phyloP scores from a whole-genome alignment of 2,113 vertebrate genomes.

The Uropsilus gracilis region DNA sequence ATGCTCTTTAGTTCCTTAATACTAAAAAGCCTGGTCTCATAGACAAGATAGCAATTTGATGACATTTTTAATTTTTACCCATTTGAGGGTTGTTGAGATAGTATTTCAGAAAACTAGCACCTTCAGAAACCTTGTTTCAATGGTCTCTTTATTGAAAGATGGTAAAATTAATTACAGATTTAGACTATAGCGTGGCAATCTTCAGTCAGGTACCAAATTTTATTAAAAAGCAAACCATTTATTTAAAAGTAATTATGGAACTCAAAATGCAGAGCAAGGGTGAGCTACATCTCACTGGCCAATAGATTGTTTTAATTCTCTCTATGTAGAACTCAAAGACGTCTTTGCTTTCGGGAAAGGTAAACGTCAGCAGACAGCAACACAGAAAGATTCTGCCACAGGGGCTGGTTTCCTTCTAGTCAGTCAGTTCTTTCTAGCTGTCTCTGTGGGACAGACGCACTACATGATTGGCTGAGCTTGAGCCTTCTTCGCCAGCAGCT shows the following conservation, averaged over 20 bases:
- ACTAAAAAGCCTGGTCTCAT: not conserved
- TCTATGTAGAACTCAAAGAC: not conserved
- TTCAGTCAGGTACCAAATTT: slow-evolving; percentile 15
- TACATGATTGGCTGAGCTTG: slow-evolving; percentile 81
- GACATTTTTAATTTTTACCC: slow-evolving; percentile 39
- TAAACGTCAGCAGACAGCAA: slow-evolving; percentile 11
- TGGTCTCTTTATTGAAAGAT: slow-evolving; percentile 57
- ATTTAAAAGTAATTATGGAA: slow-evolving; percentile 49
- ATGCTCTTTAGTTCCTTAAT: too few relatives aligned
- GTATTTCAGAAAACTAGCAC: slow-evolving; percentile 35
- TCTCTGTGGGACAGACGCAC: not conserved
- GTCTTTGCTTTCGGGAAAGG: slow-evolving; percentile 25
- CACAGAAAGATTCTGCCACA: slow-evolving; percentile 56
- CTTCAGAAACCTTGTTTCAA: slow-evolving; percentile 37
- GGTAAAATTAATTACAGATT: slow-evolving; percentile 45
- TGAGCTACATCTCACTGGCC: slow-evolving; percentile 35
- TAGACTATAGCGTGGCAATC: not conserved
- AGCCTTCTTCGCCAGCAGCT: slow-evolving; percentile 88
- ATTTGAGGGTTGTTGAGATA: not conserved
- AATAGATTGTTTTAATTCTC: not conserved
- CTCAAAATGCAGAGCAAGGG: slow-evolving; percentile 41
- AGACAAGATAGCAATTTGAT: not conserved
- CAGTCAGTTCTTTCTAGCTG: not conserved
- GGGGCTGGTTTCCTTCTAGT: slow-evolving; percentile 5
- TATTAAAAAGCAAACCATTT: slow-evolving; percentile 41